phyloP scores from a whole-genome alignment of 2,113 vertebrate species.

The Pelobates fuscus region DNA sequence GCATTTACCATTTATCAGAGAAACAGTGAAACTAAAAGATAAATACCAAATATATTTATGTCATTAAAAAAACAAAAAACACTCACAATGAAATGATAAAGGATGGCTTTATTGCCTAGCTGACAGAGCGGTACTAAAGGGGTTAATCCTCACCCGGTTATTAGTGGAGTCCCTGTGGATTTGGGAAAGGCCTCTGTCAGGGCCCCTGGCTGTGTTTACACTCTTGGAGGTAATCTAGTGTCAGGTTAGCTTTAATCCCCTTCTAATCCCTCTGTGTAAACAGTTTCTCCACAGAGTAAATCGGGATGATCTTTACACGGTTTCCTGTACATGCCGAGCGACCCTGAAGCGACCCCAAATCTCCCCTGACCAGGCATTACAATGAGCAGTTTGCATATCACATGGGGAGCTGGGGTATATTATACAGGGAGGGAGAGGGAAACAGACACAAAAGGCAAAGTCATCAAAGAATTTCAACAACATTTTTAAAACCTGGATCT shows the following conservation, averaged over 20 bases:
- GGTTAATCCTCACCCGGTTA: constrained; percentile 16
- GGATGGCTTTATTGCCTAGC: neutral
- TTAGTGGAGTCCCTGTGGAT: constrained; percentile 11
- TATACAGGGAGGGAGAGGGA: neutral
- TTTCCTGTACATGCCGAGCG: constrained; percentile 72
- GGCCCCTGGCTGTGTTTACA: constrained; percentile 65
- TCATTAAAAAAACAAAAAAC: neutral
- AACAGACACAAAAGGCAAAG: constrained; percentile 13
- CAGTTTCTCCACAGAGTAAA: constrained; percentile 78
- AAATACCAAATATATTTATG: neutral
- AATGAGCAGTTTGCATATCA: neutral
- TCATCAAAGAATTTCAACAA: constrained; percentile 17
- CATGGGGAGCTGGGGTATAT: neutral
- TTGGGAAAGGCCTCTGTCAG: constrained; percentile 54
- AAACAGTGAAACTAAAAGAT: too few relatives aligned
- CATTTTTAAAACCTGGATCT: neutral
- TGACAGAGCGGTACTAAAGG: neutral
- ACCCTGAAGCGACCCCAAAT: constrained; percentile 66
- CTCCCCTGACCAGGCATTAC: constrained; percentile 52
- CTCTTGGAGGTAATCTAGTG: constrained; percentile 72
- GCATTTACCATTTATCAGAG: too few relatives aligned
- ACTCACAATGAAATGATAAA: neutral
- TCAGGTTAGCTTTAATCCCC: constrained; percentile 82
- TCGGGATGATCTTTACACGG: constrained; percentile 85
- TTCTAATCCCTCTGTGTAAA: constrained; percentile 86